A percentile compares a stretch with the other conserved stretches of the same genome.
These are phyloP conservation scores for Melanotaenia boesemani DNA, from an alignment of 2,797 vertebrate species.

Conservation along the genomic window DNA sequence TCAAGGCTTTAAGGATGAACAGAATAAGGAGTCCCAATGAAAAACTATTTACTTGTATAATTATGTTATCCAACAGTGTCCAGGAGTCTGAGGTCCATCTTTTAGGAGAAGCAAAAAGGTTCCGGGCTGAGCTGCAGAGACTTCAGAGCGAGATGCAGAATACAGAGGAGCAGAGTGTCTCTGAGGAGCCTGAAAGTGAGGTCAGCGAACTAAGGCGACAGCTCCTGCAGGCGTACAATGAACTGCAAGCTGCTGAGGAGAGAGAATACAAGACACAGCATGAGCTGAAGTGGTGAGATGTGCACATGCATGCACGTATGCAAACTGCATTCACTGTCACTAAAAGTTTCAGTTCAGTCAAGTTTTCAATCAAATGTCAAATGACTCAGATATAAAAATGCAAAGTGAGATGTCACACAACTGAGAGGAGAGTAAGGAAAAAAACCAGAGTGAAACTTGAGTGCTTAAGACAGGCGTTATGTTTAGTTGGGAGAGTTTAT, in stretches of 20 bases:
- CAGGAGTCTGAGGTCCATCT: slow-evolving; percentile 88
- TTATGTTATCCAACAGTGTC: slow-evolving; percentile 73
- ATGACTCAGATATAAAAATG: background rate
- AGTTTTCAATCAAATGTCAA: slow-evolving; percentile 17
- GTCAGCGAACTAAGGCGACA: slow-evolving; percentile 87
- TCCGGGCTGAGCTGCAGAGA: slow-evolving; percentile 80
- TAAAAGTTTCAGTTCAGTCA: slow-evolving; percentile 17
- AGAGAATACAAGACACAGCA: slow-evolving; percentile 83
- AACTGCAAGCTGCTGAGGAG: slow-evolving; percentile 85
- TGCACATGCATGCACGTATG: background rate
- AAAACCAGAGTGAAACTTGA: slow-evolving; percentile 49
- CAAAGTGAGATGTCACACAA: slow-evolving; percentile 1
- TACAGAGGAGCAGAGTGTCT: slow-evolving; percentile 79
- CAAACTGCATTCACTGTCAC: slow-evolving; percentile 9
- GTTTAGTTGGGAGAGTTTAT: background rate
- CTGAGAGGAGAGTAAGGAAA: slow-evolving; percentile 14
- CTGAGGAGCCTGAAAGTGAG: slow-evolving; percentile 84
- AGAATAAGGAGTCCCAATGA: background rate
- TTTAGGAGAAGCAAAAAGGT: slow-evolving; percentile 84
- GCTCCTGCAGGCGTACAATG: slow-evolving; percentile 87
- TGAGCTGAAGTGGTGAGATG: slow-evolving; percentile 87
- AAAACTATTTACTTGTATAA: slow-evolving; percentile 9
- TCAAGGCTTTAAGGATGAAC: background rate
- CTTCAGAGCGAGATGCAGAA: slow-evolving; percentile 82
- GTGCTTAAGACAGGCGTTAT: slow-evolving; percentile 25